Percentiles rank a stretch among this genome's conserved stretches.
Conservation (phyloP, 2,888 invertebrate species). For the Eurytoma adleriae region DNA sequence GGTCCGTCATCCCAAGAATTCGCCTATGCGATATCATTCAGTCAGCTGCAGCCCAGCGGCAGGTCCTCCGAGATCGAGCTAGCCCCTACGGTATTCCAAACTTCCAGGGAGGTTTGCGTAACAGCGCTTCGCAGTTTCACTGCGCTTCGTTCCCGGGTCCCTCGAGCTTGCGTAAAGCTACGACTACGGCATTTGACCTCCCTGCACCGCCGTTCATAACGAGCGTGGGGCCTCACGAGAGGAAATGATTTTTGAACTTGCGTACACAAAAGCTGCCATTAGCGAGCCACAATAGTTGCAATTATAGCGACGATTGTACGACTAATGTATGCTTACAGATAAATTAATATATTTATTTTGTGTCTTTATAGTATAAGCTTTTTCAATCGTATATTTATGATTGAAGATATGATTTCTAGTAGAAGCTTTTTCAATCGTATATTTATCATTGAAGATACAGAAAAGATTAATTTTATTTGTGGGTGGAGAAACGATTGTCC, state of each 20-base stretch:
- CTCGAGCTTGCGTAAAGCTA: conserved; percentile 1
- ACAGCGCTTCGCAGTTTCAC: neutral
- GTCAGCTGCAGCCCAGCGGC: neutral
- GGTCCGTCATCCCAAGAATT: conserved; percentile 9
- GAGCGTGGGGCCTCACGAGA: neutral
- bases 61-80: conserved; percentile 14
- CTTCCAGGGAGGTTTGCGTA: conserved; percentile 30
- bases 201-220: neutral
- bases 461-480: no score
- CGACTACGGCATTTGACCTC: conserved; percentile 29
- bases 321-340: neutral
- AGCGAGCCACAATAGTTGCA: neutral
- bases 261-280: neutral
- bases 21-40: neutral
- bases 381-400: no score
- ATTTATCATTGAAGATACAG: no score
- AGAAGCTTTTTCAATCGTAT: no score
- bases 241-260: neutral
- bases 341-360: neutral
- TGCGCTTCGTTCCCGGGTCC: neutral
- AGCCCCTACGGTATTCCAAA: conserved; percentile 35
- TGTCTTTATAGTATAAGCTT: neutral
- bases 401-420: no score
- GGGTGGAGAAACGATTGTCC: no score
- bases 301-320: neutral